Conservation (phyloP, 2,797 vertebrate species). For the Eulemur albifrons region DNA sequence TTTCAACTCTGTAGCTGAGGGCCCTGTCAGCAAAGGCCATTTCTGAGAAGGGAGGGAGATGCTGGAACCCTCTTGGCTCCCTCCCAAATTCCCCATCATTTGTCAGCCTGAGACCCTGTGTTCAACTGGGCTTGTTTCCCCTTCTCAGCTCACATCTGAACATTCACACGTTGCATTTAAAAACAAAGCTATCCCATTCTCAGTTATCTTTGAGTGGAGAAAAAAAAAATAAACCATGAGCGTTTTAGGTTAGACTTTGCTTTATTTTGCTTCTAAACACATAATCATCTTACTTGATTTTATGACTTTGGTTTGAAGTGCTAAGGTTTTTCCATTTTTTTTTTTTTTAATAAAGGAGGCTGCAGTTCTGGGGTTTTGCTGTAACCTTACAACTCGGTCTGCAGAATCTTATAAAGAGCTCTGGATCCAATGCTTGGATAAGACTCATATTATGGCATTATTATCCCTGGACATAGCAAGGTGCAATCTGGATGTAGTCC, state of each 20-base stretch:
- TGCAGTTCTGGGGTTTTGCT: not conserved
- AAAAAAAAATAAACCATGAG: not conserved
- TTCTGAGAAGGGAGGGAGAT: not conserved
- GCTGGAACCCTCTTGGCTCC: not conserved
- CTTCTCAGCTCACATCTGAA: not conserved
- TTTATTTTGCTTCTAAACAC: conserved; percentile 61
- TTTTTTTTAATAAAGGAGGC: not conserved
- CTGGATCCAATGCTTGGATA: not conserved
- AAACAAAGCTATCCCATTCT: not conserved
- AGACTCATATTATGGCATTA: conserved; percentile 2
- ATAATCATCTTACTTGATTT: conserved; percentile 44
- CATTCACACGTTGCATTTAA: not conserved
- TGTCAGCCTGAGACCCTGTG: not conserved
- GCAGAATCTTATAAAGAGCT: conserved; percentile 31
- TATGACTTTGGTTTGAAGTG: conserved; percentile 48
- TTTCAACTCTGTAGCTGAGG: not conserved
- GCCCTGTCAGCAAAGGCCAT: not conserved
- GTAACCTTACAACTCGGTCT: conserved; percentile 1
- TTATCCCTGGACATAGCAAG: conserved; percentile 23
- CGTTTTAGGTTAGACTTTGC: not conserved
- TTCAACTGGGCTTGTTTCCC: not conserved
- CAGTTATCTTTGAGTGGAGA: conserved; percentile 41
- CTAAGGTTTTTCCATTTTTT: not conserved
- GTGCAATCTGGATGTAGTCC: conserved; percentile 43
- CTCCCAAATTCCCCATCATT: not conserved